Conservation (phyloP, 2,113 vertebrate species). For the Lates calcarifer region DNA sequence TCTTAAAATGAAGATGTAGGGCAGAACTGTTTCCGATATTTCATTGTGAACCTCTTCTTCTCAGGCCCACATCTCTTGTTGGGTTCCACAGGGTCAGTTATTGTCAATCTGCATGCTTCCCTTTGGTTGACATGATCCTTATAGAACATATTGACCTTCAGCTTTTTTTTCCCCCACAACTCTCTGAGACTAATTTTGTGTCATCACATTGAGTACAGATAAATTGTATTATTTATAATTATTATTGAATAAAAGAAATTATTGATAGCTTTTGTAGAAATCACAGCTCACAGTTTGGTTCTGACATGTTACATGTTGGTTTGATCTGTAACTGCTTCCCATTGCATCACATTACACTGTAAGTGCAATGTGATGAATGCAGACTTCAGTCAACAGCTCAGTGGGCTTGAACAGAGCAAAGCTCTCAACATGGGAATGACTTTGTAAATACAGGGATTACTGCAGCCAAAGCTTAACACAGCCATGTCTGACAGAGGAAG, state of each 20-base stretch:
- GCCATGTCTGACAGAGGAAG: constrained; percentile 38
- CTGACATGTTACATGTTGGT: neutral
- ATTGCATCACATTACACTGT: neutral
- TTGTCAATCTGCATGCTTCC: neutral
- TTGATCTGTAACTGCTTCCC: neutral
- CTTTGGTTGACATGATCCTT: neutral
- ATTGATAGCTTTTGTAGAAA: neutral
- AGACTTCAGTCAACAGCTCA: neutral
- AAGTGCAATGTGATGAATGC: no score
- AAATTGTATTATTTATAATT: neutral
- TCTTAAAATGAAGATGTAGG: neutral
- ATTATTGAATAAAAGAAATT: neutral
- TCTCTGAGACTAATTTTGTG: no score
- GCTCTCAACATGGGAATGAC: constrained; percentile 27
- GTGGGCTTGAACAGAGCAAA: constrained; percentile 18
- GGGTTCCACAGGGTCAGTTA: neutral
- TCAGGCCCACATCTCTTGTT: neutral
- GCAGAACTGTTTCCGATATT: neutral
- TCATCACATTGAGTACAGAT: neutral
- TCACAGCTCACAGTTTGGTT: neutral
- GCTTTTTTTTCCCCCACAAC: neutral
- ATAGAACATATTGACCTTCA: neutral
- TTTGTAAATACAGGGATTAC: constrained; percentile 53
- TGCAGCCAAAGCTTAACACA: constrained; percentile 27
- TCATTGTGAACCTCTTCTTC: neutral